These are phyloP conservation scores for Mus caroli DNA, from an alignment of 2,797 vertebrate genomes.

Conservation along the genomic window DNA sequence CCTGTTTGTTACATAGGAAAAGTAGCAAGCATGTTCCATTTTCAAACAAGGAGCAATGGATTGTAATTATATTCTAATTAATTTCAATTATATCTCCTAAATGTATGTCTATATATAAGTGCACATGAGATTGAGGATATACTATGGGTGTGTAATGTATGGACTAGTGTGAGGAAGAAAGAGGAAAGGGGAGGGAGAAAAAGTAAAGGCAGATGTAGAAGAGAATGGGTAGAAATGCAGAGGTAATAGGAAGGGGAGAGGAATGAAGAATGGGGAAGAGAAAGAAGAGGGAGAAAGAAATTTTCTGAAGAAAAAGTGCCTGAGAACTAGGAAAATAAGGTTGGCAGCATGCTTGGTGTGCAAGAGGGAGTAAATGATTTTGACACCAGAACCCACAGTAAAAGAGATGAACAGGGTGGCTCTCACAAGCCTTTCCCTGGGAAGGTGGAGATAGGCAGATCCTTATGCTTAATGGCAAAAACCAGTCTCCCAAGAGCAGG, in stretches of 20 bases:
- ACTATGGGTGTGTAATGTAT: neutral
- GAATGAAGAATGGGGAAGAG: neutral
- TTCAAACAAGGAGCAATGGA: neutral
- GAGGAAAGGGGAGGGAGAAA: neutral
- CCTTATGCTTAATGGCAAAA: neutral
- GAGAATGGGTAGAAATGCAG: neutral
- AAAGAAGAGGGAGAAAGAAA: neutral
- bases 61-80: neutral
- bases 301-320: neutral
- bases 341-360: neutral
- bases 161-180: neutral
- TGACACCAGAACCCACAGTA: neutral
- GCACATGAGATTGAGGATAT: rapidly evolving
- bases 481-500: neutral
- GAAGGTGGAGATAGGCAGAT: neutral
- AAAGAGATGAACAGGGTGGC: too few species aligned
- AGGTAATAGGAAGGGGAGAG: too few species aligned
- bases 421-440: neutral
- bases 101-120: neutral
- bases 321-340: neutral
- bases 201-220: neutral
- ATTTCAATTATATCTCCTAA: neutral
- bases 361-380: neutral
- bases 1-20: neutral
- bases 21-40: neutral